These are phyloP conservation scores for Hoplodrina blanda DNA, from an alignment of 2,888 invertebrate genomes.

Conservation along the genomic window DNA sequence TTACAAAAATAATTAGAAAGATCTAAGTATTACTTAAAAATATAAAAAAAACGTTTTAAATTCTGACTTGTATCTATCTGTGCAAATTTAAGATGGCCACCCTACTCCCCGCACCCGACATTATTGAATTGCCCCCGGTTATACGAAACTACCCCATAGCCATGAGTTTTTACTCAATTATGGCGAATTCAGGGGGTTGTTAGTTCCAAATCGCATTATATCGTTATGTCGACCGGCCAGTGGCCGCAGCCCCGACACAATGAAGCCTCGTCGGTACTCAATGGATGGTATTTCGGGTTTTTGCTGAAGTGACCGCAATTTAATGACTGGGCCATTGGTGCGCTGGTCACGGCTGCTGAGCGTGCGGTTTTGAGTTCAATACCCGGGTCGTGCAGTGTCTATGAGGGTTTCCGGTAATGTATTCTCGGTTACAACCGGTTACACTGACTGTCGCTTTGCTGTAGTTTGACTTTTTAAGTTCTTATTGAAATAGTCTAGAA, in stretches of 20 bases:
- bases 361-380: constrained; percentile 3
- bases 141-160: constrained; percentile 50
- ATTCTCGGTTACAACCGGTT: neutral
- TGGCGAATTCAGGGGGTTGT: constrained; percentile 54
- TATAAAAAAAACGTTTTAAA: constrained; percentile 8
- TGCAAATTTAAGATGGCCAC: constrained; percentile 46
- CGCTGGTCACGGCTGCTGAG: constrained; percentile 15
- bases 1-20: neutral
- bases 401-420: neutral
- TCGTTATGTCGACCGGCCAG: constrained; percentile 48
- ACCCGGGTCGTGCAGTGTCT: neutral
- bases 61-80: constrained; percentile 31
- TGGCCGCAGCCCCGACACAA: constrained; percentile 54
- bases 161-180: constrained; percentile 66
- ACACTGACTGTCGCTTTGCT: neutral
- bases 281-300: constrained; percentile 37
- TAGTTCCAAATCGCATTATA: constrained; percentile 61
- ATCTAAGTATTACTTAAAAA: constrained; percentile 13
- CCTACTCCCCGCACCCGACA: constrained; percentile 16
- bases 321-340: constrained; percentile 27
- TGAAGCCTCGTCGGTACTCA: constrained; percentile 33
- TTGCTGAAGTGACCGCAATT: constrained; percentile 39
- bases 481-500: too few species aligned
- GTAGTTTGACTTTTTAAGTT: too few species aligned
- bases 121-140: constrained; percentile 59